phyloP scores from a whole-genome alignment of 2,797 vertebrate genomes.

The Trematomus bernacchii region DNA sequence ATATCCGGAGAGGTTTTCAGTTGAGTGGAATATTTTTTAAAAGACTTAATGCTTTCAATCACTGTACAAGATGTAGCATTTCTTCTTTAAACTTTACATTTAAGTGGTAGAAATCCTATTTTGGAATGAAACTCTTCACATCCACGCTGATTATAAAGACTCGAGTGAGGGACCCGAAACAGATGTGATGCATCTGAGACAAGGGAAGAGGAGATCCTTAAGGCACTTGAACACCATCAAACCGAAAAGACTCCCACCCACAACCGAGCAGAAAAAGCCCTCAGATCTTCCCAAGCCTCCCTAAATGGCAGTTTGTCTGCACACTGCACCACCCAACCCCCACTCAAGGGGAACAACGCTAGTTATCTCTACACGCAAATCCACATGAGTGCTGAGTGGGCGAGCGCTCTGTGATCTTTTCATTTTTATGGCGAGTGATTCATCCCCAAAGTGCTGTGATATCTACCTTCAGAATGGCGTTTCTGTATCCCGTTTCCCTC shows the following conservation, averaged over 20 bases:
- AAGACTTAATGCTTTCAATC: conserved; percentile 31
- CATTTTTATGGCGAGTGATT: conserved; percentile 56
- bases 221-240: conserved; percentile 85
- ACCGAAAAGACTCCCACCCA: conserved; percentile 73
- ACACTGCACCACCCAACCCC: conserved; percentile 30
- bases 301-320: conserved; percentile 75
- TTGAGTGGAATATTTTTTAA: conserved; percentile 28
- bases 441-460: conserved; percentile 61
- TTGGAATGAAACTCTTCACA: conserved; percentile 45
- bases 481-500: conserved; percentile 22
- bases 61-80: conserved; percentile 44
- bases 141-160: conserved; percentile 25
- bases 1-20: conserved; percentile 55
- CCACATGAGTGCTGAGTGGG: conserved; percentile 52
- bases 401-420: conserved; percentile 51
- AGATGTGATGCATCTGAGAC: conserved; percentile 64
- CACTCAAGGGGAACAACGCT: neutral
- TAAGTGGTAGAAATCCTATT: conserved; percentile 28
- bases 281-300: conserved; percentile 69
- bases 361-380: conserved; percentile 53
- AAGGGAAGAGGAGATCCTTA: conserved; percentile 72
- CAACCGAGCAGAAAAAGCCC: conserved; percentile 59
- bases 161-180: conserved; percentile 52
- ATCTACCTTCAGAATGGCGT: conserved; percentile 36
- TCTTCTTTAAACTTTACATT: conserved; percentile 16